Percentiles rank a stretch among this genome's conserved stretches.
Evolutionary conservation across 2,888 invertebrate genomes (phyloP).

Genomic region (Chymomyza procnemis): DNA sequence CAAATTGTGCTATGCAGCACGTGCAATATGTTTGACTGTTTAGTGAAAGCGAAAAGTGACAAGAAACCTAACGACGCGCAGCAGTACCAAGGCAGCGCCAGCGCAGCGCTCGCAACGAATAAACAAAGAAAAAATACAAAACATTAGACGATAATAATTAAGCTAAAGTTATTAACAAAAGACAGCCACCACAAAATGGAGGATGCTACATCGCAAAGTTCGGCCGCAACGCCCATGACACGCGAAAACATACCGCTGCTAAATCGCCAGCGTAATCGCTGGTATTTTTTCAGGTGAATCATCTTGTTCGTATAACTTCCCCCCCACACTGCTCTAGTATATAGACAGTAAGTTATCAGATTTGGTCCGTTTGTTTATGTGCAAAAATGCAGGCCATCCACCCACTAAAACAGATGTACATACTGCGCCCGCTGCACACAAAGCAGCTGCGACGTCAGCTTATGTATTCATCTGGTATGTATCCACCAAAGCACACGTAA

Average conservation of each 20-base stretch:
- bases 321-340: background rate
- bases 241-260: conserved; percentile 86
- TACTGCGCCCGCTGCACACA: background rate
- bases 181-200: conserved; percentile 67
- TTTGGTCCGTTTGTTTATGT: no score
- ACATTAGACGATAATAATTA: conserved; percentile 9
- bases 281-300: conserved; percentile 82
- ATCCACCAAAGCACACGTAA: background rate
- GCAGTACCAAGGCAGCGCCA: conserved; percentile 36
- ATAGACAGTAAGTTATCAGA: background rate
- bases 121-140: background rate
- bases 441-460: background rate
- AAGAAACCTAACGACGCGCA: conserved; percentile 25
- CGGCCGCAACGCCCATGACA: conserved; percentile 80
- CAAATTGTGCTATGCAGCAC: conserved; percentile 39
- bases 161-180: background rate
- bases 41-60: conserved; percentile 30
- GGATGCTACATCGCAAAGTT: conserved; percentile 78
- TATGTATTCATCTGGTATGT: background rate
- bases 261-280: conserved; percentile 82
- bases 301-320: conserved; percentile 39
- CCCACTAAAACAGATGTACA: background rate
- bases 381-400: background rate
- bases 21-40: conserved; percentile 24
- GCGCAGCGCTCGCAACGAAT: conserved; percentile 12